Percentiles rank a stretch among this genome's conserved stretches.
Conservation (phyloP, 2,888 invertebrate genomes). For the Portevinia maculata region DNA sequence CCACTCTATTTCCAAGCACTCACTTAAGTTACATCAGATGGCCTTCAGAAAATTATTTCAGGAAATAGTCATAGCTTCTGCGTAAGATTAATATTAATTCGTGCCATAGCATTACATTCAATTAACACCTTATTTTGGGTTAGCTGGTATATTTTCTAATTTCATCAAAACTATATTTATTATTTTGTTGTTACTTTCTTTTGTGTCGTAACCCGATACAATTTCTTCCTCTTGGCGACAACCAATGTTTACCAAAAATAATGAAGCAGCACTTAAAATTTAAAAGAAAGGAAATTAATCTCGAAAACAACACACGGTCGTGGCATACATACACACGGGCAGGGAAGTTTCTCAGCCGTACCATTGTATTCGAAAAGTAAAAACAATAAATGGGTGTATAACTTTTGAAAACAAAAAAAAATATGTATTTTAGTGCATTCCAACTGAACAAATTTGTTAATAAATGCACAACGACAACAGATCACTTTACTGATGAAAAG, state of each 20-base stretch:
- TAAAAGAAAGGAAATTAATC: conserved; percentile 16
- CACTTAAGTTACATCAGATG: conserved; percentile 38
- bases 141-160: conserved; percentile 32
- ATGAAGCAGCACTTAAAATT: conserved; percentile 1
- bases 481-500: conserved; percentile 16
- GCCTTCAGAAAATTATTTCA: conserved; percentile 38
- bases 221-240: not conserved
- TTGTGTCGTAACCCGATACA: conserved; percentile 4
- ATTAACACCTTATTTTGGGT: conserved; percentile 57
- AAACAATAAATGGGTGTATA: conserved; percentile 16
- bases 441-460: conserved; percentile 28
- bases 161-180: conserved; percentile 1
- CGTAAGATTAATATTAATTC: not conserved
- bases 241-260: conserved; percentile 6
- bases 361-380: conserved; percentile 56
- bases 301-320: not conserved
- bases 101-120: conserved; percentile 48
- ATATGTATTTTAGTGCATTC: conserved; percentile 22
- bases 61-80: conserved; percentile 31
- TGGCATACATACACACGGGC: conserved; percentile 20
- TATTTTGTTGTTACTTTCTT: conserved; percentile 24
- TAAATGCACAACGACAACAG: conserved; percentile 27
- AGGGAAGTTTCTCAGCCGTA: conserved; percentile 46
- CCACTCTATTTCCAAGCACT: conserved; percentile 23
- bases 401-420: conserved; percentile 20